Conservation (phyloP, 1,140 invertebrate species). For the Habropoda laboriosa region DNA sequence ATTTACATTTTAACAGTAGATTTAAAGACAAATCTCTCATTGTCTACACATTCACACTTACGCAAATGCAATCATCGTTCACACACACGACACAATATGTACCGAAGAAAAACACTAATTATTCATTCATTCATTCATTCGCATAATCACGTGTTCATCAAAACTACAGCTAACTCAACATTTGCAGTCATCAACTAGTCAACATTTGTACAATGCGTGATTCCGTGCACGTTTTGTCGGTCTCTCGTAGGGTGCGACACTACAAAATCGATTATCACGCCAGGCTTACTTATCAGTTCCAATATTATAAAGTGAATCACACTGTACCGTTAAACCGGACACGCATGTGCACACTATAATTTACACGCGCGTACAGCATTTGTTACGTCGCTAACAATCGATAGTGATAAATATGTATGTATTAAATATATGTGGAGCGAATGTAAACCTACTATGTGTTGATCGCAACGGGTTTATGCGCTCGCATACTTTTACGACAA, state of each 20-base stretch:
- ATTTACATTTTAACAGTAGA: conserved; percentile 68
- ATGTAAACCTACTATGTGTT: conserved; percentile 67
- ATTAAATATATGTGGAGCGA: conserved; percentile 82
- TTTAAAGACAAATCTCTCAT: conserved; percentile 67
- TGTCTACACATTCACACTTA: conserved; percentile 38
- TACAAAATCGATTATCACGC: neutral
- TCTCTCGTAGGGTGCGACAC: neutral
- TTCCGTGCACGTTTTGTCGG: neutral
- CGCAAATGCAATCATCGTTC: conserved; percentile 16
- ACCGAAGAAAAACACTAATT: conserved; percentile 34
- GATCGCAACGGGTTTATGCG: conserved; percentile 28
- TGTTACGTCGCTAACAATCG: conserved; percentile 63
- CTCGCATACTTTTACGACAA: neutral
- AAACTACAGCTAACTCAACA: conserved; percentile 46
- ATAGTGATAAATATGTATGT: conserved; percentile 74
- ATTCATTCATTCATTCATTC: conserved; percentile 56
- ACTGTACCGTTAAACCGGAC: conserved; percentile 32
- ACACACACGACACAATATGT: neutral
- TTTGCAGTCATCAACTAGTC: conserved; percentile 38
- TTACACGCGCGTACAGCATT: conserved; percentile 46
- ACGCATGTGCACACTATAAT: conserved; percentile 50
- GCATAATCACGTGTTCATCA: conserved; percentile 18
- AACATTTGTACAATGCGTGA: conserved; percentile 23
- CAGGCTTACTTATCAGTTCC: neutral
- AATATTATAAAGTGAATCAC: conserved; percentile 60